Percentiles rank a stretch among this genome's conserved stretches.
Evolutionary conservation across 2,888 invertebrate species (phyloP).

Genomic region (Malthinus seriepunctatus): DNA sequence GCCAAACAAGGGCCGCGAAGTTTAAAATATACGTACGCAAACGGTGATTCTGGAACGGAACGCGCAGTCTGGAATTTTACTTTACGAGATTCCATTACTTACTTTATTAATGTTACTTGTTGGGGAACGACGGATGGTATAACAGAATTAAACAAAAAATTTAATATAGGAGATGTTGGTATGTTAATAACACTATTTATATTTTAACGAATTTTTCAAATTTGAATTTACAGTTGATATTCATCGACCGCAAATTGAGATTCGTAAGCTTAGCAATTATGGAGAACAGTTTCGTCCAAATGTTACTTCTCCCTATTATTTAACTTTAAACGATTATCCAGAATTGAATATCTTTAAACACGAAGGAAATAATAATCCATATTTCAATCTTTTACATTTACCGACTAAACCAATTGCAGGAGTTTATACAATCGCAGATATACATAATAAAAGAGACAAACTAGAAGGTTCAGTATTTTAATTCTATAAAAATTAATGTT

Average conservation of each 20-base stretch:
- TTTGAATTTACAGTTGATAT: slow-evolving; percentile 65
- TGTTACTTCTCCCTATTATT: slow-evolving; percentile 66
- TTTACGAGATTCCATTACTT: slow-evolving; percentile 70
- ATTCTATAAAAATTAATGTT: not conserved
- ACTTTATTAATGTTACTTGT: slow-evolving; percentile 74
- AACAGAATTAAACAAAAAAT: slow-evolving; percentile 63
- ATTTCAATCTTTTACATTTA: slow-evolving; percentile 61
- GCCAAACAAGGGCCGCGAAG: slow-evolving; percentile 65
- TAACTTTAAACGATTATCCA: slow-evolving; percentile 68
- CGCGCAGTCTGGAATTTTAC: slow-evolving; percentile 78
- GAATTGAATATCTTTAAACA: slow-evolving; percentile 58
- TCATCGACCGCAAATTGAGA: slow-evolving; percentile 64
- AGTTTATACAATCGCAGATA: slow-evolving; percentile 59
- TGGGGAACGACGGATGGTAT: slow-evolving; percentile 73
- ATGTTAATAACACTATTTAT: slow-evolving; percentile 33
- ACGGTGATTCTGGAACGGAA: slow-evolving; percentile 58
- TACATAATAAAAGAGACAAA: slow-evolving; percentile 50
- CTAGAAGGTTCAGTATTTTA: not conserved
- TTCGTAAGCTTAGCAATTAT: slow-evolving; percentile 57
- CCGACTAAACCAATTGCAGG: slow-evolving; percentile 68
- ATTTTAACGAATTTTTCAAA: slow-evolving; percentile 7
- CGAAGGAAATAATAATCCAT: slow-evolving; percentile 56
- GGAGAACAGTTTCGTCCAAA: slow-evolving; percentile 67
- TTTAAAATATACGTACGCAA: slow-evolving; percentile 45
- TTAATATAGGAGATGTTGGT: slow-evolving; percentile 74